These are phyloP conservation scores for Asteroscopus sphinx DNA, from an alignment of 2,888 invertebrate genomes.

Conservation along the genomic window DNA sequence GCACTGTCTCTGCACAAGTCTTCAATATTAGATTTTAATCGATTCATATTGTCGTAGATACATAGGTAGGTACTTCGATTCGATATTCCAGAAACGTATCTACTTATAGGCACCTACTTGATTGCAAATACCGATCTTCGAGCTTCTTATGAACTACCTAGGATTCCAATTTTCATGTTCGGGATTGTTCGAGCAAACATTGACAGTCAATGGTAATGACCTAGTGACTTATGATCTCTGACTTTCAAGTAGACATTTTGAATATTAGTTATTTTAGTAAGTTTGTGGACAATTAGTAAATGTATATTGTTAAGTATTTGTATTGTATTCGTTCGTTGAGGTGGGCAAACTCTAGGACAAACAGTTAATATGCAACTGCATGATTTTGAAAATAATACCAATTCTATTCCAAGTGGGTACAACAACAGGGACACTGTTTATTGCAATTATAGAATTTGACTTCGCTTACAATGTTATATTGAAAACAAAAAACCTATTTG, in stretches of 20 bases:
- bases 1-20: no score
- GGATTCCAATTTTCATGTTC: constrained; percentile 75
- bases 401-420: no score
- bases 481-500: no score
- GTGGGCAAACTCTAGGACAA: background rate
- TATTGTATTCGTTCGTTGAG: constrained; percentile 4
- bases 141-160: constrained; percentile 66
- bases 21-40: no score
- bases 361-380: background rate
- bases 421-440: no score
- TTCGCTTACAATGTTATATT: no score
- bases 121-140: constrained; percentile 50
- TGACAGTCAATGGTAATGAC: constrained; percentile 35
- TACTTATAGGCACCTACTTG: constrained; percentile 46
- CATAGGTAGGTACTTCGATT: no score
- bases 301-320: background rate
- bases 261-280: constrained; percentile 14
- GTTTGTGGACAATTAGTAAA: background rate
- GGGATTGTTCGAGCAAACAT: constrained; percentile 42
- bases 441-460: no score
- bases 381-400: background rate
- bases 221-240: constrained; percentile 29
- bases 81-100: constrained; percentile 30
- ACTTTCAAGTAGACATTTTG: constrained; percentile 16
- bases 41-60: background rate